A percentile compares a stretch with the other conserved stretches of the same genome.
Conservation (phyloP, 2,888 invertebrate species). For the Syritta pipiens region DNA sequence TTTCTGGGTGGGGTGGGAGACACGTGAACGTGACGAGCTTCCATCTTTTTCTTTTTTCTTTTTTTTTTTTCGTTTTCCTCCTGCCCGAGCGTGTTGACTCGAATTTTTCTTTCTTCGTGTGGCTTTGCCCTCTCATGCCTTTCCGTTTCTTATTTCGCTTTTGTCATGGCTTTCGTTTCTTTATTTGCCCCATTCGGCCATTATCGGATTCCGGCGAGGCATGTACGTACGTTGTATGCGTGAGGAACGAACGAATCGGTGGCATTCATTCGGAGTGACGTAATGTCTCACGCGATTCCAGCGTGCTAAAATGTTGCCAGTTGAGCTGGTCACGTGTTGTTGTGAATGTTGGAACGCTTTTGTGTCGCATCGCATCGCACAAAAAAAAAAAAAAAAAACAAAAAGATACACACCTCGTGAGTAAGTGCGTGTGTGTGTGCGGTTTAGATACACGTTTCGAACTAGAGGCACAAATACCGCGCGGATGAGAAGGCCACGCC, state of each 20-base stretch:
- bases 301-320: conserved; percentile 74
- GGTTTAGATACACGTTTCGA: neutral
- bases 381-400: too few species aligned
- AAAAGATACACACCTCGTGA: neutral
- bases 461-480: too few species aligned
- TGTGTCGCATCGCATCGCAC: conserved; percentile 11
- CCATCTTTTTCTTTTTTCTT: conserved; percentile 36
- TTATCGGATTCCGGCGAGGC: conserved; percentile 32
- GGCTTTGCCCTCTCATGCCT: conserved; percentile 44
- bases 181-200: conserved; percentile 56
- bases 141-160: conserved; percentile 48
- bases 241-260: conserved; percentile 63
- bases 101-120: conserved; percentile 43
- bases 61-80: conserved; percentile 59
- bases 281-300: conserved; percentile 79
- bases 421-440: neutral
- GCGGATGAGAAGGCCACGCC: too few species aligned
- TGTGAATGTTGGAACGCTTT: conserved; percentile 33
- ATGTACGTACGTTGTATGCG: conserved; percentile 19
- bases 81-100: conserved; percentile 21
- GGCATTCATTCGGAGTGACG: conserved; percentile 77
- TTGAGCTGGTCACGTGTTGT: conserved; percentile 76
- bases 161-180: conserved; percentile 67
- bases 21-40: conserved; percentile 76
- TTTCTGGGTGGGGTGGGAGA: conserved; percentile 69